These are phyloP conservation scores for Belgica antarctica DNA, from an alignment of 2,888 invertebrate species.

Conservation along the genomic window DNA sequence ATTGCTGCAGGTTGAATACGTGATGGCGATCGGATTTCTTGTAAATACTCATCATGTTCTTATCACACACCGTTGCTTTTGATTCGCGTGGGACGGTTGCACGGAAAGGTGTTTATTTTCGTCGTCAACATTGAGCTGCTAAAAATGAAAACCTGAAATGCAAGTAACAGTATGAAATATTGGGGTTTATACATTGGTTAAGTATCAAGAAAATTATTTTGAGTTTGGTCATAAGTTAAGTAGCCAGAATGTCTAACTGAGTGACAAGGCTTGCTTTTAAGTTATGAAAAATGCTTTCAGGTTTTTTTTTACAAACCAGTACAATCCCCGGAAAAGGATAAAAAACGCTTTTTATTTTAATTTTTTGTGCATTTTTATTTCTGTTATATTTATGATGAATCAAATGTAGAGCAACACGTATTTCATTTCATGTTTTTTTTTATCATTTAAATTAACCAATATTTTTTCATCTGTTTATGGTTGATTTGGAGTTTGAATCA, in stretches of 20 bases:
- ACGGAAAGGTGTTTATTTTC: no score
- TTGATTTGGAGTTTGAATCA: no score
- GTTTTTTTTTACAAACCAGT: no score
- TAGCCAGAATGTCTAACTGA: no score
- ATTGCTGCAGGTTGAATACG: background rate
- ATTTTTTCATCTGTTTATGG: background rate
- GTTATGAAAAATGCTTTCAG: no score
- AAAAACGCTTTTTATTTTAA: background rate
- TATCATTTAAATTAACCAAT: slow-evolving; percentile 1
- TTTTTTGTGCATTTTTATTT: slow-evolving; percentile 39
- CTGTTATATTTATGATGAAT: slow-evolving; percentile 37
- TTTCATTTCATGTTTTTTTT: slow-evolving; percentile 21
- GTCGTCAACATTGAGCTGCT: no score
- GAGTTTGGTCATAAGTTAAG: no score
- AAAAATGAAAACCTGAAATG: no score
- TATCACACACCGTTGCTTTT: background rate
- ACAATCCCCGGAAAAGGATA: background rate
- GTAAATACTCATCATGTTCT: background rate
- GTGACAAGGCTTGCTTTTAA: no score
- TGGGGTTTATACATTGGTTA: no score
- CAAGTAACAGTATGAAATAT: no score
- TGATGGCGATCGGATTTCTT: background rate
- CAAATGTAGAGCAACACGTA: slow-evolving; percentile 40
- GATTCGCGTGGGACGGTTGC: background rate
- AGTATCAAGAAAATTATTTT: no score